Evolutionary conservation across 2,113 vertebrate species (phyloP).

Genomic region (Nesogale talazaci): DNA sequence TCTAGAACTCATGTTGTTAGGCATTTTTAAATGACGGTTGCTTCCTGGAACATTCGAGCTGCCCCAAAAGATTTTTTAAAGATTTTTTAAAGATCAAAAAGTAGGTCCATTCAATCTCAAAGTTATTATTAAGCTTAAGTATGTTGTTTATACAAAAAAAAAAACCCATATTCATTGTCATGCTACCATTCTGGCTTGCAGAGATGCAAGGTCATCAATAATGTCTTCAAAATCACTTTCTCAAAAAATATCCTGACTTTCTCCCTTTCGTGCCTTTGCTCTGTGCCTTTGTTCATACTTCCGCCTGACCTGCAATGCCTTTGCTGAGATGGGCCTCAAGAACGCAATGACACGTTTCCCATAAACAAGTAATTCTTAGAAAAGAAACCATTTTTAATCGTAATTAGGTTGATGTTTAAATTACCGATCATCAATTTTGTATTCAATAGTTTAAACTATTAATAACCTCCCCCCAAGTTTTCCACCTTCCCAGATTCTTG

Average conservation of each 20-base stretch:
- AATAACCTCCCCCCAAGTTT: too few species aligned
- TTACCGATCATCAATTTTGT: too few species aligned
- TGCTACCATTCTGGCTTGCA: not conserved
- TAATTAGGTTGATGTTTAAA: too few species aligned
- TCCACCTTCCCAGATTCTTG: too few species aligned
- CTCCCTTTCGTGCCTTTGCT: not conserved
- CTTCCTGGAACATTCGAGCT: too few species aligned
- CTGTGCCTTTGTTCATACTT: not conserved
- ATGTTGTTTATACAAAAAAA: not conserved
- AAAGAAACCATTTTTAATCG: too few species aligned
- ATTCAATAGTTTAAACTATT: too few species aligned
- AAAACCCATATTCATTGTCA: not conserved
- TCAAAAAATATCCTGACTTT: not conserved
- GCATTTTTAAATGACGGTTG: too few species aligned
- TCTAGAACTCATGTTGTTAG: too few species aligned
- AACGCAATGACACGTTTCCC: too few species aligned
- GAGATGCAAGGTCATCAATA: not conserved
- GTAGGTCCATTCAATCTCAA: constrained; percentile 11
- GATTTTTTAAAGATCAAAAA: constrained; percentile 23
- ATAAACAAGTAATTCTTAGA: not conserved
- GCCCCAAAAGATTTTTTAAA: too few species aligned
- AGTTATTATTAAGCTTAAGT: constrained; percentile 33
- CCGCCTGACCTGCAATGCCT: not conserved
- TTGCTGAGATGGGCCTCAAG: not conserved
- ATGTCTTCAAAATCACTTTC: not conserved